Evolutionary conservation across 2,888 invertebrate genomes (phyloP), one percentile per base, ranked within the genome.

Genomic region (Tetropium fuscum): DNA sequence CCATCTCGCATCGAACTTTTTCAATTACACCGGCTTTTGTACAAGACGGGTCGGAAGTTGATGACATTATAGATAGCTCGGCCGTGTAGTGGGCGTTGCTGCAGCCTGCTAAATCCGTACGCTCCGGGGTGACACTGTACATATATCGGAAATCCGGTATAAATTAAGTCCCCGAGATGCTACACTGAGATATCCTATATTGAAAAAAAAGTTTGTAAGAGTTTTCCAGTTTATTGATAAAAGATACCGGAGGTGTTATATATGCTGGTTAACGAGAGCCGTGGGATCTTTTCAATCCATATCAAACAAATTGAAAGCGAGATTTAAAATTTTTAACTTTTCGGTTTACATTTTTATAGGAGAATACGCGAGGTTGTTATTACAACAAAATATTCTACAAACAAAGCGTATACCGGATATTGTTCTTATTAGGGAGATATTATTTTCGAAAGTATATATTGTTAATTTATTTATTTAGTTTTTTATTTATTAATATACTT

Each of bases 1-100:
- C 19, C 10, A 8, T 36, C 40, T 8, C 27, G 13, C 10, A 27
- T 40, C 25, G 40, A 48, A 45, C 44, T 57, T 57, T 57, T 57
- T 57, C 57, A 57, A 57, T 57, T 49, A 49, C 41, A 57, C n/a
- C 27, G 40, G 20, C 32, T 40, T 34, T 47, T 25, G 45, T 40
- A 41, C 13, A 25, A 44, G 30, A 49, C 20, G 22, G 49, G 34
- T 40, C 40, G 49, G 16, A 22, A 32, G 57, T 30, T 44, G 49
- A 57, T 57, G 49, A 49, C 57, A 57, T 57, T 51, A 32, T 43
- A 30, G 57, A 57, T 57, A 57, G 49, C 25, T 18, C 20, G 34
- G 2, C 43, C 57, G 48, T 48, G 40, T 57, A 32, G 32, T 22
- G 51, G 48, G 40, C n/a, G 20, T 15, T 13, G 11, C 19, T 25